These are phyloP conservation scores for Prionailurus viverrinus DNA, from an alignment of 2,113 vertebrate genomes.

Conservation along the genomic window DNA sequence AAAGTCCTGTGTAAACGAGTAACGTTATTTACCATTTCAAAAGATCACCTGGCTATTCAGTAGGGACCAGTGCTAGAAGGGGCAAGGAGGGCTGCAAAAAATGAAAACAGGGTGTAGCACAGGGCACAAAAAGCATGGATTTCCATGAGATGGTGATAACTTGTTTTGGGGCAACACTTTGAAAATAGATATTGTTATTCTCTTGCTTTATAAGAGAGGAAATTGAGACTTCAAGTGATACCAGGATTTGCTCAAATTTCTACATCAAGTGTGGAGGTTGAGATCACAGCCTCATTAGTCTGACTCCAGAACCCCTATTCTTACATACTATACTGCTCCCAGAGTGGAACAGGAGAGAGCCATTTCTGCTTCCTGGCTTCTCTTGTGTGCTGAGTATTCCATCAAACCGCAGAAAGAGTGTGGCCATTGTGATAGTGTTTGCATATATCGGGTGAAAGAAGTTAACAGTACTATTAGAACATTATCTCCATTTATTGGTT, in stretches of 20 bases:
- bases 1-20: not conserved
- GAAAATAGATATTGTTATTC: not conserved
- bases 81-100: not conserved
- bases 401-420: not conserved
- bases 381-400: not conserved
- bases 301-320: not conserved
- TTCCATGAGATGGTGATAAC: not conserved
- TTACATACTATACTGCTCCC: not conserved
- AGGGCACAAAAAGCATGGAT: not conserved
- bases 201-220: not conserved
- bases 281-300: not conserved
- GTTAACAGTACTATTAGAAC: not conserved
- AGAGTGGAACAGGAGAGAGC: accelerated
- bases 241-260: not conserved
- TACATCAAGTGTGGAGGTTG: not conserved
- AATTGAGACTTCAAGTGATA: not conserved
- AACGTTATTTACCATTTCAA: not conserved
- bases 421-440: not conserved
- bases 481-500: not conserved
- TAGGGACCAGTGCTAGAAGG: not conserved
- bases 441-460: not conserved
- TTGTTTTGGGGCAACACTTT: not conserved
- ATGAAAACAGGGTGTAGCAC: not conserved
- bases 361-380: not conserved
- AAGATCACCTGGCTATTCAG: not conserved